phyloP scores from a whole-genome alignment of 2,113 vertebrate genomes.

The Drymodes brunneopygia region DNA sequence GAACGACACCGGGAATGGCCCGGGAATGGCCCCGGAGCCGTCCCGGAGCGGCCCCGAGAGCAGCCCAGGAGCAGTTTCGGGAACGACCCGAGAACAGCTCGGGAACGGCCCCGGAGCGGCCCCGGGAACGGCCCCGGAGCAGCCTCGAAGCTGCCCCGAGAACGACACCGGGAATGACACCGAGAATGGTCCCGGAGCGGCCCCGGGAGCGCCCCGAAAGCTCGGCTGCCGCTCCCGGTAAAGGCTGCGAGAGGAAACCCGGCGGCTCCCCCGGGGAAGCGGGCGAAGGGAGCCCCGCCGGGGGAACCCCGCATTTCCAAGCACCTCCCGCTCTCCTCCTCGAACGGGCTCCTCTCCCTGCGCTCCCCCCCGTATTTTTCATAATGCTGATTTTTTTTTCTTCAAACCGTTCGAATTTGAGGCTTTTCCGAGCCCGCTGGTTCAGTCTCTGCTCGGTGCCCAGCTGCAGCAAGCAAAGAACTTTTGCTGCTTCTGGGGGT shows the following conservation, averaged over 20 bases:
- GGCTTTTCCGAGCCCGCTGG: not conserved
- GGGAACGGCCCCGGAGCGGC: not conserved
- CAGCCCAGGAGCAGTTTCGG: not conserved
- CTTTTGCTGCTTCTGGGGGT: not conserved
- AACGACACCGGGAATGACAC: fast-evolving
- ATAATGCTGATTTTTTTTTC: fast-evolving
- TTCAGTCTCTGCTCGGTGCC: not conserved
- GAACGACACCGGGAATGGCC: not conserved
- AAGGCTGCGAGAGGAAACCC: not conserved
- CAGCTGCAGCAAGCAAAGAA: not conserved
- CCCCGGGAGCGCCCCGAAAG: not conserved
- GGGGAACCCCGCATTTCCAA: not conserved
- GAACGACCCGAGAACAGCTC: fast-evolving
- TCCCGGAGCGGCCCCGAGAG: not conserved
- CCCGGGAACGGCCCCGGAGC: too few species aligned
- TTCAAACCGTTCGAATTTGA: not conserved
- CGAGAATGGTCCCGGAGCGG: not conserved
- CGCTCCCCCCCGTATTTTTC: not conserved
- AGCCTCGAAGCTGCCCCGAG: fast-evolving
- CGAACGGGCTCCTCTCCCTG: not conserved
- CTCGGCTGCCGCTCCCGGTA: not conserved
- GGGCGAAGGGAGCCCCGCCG: not conserved
- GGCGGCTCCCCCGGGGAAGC: not conserved
- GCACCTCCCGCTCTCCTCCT: not conserved
- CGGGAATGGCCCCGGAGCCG: not conserved